Evolutionary conservation across 2,113 vertebrate genomes (phyloP), one percentile per base, ranked within the genome.

Genomic region (Nothocercus nigrocapillus): DNA sequence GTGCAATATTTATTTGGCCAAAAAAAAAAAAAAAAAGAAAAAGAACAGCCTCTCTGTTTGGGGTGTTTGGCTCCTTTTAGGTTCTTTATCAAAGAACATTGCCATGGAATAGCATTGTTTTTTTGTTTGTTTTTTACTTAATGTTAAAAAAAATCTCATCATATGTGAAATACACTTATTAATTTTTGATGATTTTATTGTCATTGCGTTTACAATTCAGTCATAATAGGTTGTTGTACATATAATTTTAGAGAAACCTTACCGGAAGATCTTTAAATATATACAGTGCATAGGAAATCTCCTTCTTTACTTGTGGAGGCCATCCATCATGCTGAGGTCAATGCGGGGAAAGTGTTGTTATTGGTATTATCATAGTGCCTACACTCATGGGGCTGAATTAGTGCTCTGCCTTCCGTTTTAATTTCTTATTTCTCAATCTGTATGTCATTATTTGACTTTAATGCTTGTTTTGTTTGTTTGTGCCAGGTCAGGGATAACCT

Each of bases 351-450:
- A 38, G 9, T 5, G 49, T 20, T 47, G 47, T 0, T 49, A 13
- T 1, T 24, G 30, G 12, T 51, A 12, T 2, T 51, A 34, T 2
- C 13, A 6, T 4, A 7, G 12, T 34, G 27, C 30, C 5, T 17
- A 11, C 4, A 11, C 20, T 27, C 16, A 38, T 8, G 45, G 32
- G 61, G 34, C 36, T 59, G 24, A 70, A 75, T 61, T 21, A 62
- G 25, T 14, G 7, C 21, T 63, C 40, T 66, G 13, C 38, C 47
- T 14, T 3, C 58, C 77, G 54, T 40, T n/a, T 58, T 12, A 8
- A 13, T 53, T 22, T 25, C 76, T 76, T 64, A 22, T 22, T 49
- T 67, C 83, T 58, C 38, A 20, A 69, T 68, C 44, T 20, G 3
- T 51, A 5, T 32, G 32, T 13, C 1, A 0, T 51, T 78, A 17